Evolutionary conservation across 30 jellyfish, hydroid and myxozoan genomes (phyloP), one percentile per base, ranked within the genome.

Genomic region (Hydractinia symbiolongicarpus): DNA sequence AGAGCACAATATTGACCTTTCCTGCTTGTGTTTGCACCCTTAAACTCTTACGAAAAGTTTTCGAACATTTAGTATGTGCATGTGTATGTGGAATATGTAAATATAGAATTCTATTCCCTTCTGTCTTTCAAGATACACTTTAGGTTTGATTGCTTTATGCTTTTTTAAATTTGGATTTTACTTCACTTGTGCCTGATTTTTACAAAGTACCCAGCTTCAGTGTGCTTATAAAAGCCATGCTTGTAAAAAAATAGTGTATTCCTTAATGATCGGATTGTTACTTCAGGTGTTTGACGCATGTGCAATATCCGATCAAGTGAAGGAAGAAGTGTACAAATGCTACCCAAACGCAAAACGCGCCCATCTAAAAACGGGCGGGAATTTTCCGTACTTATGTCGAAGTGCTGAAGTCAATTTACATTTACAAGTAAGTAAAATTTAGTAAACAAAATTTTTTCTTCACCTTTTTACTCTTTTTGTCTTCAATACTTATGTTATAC

Each of bases 361-460:
- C 8, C 98, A 91, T 79, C 77, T 91, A 72, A 91, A 91, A 55
- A 91, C 96, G 9, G 98, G 98, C 4, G 98, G 98, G 30, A 91
- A 91, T 72, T 91, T 91, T 76, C 98, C 98, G 1, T 91, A 91
- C 69, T 68, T 91, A 19, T 91, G 98, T 74, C 84, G 98, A 54
- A 86, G 96, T 87, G 96, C 98, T 3, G 98, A 91, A 74, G 98
- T 91, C 71, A 91, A 91, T 71, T 82, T 91, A 1, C 98, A 91
- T 54, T 82, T 91, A 15, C 98, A 91, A 90, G 98, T 91, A 79
- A 49, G 69, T 5, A 6, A 9, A n/a, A n/a, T n/a, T n/a, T n/a
- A n/a, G n/a, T 2, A 60, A 16, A 60, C 19, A 0, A 60, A n/a
- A n/a, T 52, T n/a, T n/a, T n/a, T 9, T 50, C 58, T 56, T 64